Conservation (phyloP, 2,797 vertebrate genomes). For the Phalanger gymnotis region DNA sequence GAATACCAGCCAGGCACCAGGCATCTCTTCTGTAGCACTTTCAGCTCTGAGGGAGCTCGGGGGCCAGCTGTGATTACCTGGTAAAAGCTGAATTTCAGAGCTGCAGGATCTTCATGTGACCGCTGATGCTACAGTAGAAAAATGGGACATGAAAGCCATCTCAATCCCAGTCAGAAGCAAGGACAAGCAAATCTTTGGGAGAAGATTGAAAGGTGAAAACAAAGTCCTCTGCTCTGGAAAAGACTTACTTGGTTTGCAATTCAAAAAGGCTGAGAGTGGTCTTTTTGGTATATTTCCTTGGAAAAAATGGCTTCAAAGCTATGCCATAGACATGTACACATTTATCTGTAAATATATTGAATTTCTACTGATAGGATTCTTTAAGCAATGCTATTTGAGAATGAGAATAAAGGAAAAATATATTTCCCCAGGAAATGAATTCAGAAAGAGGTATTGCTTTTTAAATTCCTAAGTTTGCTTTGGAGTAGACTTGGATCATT, state of each 20-base stretch:
- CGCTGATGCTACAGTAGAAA: constrained; percentile 91
- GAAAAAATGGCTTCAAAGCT: constrained; percentile 46
- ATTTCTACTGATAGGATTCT: neutral
- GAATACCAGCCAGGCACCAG: constrained; percentile 94
- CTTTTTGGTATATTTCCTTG: constrained; percentile 22
- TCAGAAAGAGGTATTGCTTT: neutral
- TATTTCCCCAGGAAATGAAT: constrained; percentile 57
- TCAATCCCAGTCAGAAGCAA: constrained; percentile 12
- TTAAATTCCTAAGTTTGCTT: neutral
- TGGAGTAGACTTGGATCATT: neutral
- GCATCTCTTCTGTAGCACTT: constrained; percentile 93
- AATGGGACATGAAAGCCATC: constrained; percentile 36
- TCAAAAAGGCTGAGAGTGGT: constrained; percentile 49
- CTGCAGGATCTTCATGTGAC: constrained; percentile 93
- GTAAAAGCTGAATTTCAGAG: constrained; percentile 94
- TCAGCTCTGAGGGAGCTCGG: constrained; percentile 89
- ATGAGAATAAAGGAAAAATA: neutral
- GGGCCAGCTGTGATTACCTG: constrained; percentile 94
- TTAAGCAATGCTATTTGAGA: constrained; percentile 8
- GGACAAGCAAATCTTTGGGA: constrained; percentile 40
- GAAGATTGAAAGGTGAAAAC: neutral
- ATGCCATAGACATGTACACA: constrained; percentile 27
- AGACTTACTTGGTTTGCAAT: constrained; percentile 52
- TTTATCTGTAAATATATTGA: neutral
- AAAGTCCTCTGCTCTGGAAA: neutral